Evolutionary conservation across 2,797 vertebrate species (phyloP).

Genomic region (Staurois parvus): DNA sequence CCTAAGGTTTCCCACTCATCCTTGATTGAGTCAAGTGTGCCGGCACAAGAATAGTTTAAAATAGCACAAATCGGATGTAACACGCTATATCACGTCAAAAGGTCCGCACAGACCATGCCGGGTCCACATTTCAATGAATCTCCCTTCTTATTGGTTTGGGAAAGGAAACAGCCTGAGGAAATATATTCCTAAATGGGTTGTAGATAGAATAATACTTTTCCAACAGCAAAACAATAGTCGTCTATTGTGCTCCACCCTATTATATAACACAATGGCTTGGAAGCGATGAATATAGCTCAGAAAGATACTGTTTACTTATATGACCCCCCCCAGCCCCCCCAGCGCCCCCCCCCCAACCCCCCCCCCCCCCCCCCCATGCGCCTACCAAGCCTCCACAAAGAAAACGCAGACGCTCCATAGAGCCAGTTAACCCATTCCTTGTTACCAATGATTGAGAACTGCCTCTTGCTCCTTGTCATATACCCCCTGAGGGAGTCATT

Average conservation of each 20-base stretch:
- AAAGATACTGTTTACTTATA: slow-evolving; percentile 66
- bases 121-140: slow-evolving; percentile 68
- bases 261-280: slow-evolving; percentile 67
- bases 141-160: slow-evolving; percentile 76
- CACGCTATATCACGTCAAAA: slow-evolving; percentile 60
- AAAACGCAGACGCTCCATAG: background rate
- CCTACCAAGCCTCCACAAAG: slow-evolving; percentile 32
- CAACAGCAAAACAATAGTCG: slow-evolving; percentile 68
- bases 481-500: slow-evolving; percentile 26
- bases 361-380: slow-evolving; percentile 58
- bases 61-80: slow-evolving; percentile 11
- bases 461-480: background rate
- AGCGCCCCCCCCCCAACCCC: slow-evolving; percentile 63
- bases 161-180: slow-evolving; percentile 79
- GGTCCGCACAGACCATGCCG: slow-evolving; percentile 70
- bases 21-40: background rate
- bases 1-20: too few relatives aligned
- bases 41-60: background rate
- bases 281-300: slow-evolving; percentile 68
- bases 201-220: slow-evolving; percentile 61
- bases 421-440: slow-evolving; percentile 18
- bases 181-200: slow-evolving; percentile 69
- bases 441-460: slow-evolving; percentile 1
- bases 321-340: slow-evolving; percentile 62
- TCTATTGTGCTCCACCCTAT: slow-evolving; percentile 68